Conservation (phyloP, 2,888 invertebrate genomes). For the Cheilosia vulpina region DNA sequence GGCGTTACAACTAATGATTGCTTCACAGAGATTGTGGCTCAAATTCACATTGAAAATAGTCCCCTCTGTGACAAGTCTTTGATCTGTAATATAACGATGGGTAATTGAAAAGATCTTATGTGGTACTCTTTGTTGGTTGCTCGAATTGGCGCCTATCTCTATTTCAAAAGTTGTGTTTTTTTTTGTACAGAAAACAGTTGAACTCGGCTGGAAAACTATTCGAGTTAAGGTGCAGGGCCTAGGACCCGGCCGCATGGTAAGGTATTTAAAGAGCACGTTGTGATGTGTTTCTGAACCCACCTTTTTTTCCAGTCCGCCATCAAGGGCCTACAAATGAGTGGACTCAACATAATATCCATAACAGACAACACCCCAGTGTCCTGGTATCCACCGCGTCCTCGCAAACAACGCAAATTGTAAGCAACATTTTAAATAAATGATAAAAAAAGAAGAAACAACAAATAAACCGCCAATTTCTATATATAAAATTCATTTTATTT, state of each 20-base stretch:
- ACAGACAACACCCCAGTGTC: slow-evolving; percentile 95
- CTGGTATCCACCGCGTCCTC: slow-evolving; percentile 91
- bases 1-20: too few species aligned
- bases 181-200: slow-evolving; percentile 87
- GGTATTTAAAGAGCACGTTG: slow-evolving; percentile 74
- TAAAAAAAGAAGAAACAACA: background rate
- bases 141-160: too few species aligned
- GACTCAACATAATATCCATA: slow-evolving; percentile 94
- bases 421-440: slow-evolving; percentile 6
- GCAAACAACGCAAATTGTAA: slow-evolving; percentile 93
- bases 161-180: background rate
- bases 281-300: background rate
- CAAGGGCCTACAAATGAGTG: slow-evolving; percentile 96
- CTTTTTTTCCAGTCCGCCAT: slow-evolving; percentile 90
- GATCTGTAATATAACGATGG: too few species aligned
- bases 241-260: slow-evolving; percentile 95
- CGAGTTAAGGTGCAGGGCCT: slow-evolving; percentile 92
- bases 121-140: too few species aligned
- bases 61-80: too few species aligned
- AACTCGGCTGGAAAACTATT: slow-evolving; percentile 89
- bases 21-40: too few species aligned
- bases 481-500: slow-evolving; percentile 62
- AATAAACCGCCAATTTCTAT: slow-evolving; percentile 27
- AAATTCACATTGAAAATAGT: too few species aligned
- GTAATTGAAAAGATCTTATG: too few species aligned